A percentile compares a stretch with the other conserved stretches of the same genome.
Evolutionary conservation across 2,113 vertebrate genomes (phyloP).

Genomic region (Todiramphus chloris): DNA sequence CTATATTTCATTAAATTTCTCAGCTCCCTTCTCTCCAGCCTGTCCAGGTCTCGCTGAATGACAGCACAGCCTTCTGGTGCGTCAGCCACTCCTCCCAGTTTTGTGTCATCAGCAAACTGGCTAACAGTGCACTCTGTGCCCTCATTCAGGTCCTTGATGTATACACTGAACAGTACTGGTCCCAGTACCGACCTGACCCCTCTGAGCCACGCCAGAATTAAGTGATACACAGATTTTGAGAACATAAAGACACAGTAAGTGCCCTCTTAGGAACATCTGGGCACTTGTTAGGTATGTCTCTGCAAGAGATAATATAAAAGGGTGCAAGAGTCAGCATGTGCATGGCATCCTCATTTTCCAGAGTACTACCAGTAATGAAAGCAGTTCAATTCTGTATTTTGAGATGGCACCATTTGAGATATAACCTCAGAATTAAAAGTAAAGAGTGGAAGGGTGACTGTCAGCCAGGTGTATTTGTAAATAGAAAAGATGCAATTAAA

Average conservation of each 20-base stretch:
- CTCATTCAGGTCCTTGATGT: too few species aligned
- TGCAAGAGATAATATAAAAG: background rate
- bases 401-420: background rate
- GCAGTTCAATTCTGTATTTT: background rate
- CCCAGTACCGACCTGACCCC: background rate
- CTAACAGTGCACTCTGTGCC: too few species aligned
- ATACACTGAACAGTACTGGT: too few species aligned
- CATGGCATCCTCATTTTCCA: background rate
- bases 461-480: background rate
- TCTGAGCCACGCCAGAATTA: background rate
- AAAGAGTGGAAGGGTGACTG: background rate
- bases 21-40: too few species aligned
- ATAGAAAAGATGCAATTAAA: background rate
- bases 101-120: too few species aligned
- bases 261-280: background rate
- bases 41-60: too few species aligned
- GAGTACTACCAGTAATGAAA: background rate
- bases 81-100: too few species aligned
- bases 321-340: background rate
- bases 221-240: background rate
- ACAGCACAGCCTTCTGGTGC: too few species aligned
- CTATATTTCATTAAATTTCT: too few species aligned
- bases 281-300: background rate
- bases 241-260: background rate
- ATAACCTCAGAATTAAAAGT: background rate